Evolutionary conservation across 2,888 invertebrate genomes (phyloP), one percentile per base, ranked within the genome.

Genomic region (Neelides folsomi): DNA sequence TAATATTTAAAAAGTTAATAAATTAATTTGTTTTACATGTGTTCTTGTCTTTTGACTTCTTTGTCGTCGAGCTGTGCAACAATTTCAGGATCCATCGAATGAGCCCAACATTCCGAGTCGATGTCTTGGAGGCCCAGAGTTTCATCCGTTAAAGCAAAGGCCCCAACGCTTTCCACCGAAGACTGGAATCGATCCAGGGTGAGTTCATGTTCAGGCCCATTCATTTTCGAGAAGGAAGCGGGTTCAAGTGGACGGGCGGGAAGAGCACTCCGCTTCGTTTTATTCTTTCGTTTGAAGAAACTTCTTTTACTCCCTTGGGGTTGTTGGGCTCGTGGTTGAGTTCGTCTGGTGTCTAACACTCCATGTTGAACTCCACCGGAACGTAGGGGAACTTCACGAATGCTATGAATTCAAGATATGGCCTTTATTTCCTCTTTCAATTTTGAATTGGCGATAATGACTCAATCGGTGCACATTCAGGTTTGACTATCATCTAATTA

Each of bases 61-160:
- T 77, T 77, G 54, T 81, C 79, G 60, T 80, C 82, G 20, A 86
- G 71, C 55, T 47, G 53, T 9, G 56, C 40, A 18, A 60, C 57
- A 57, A 75, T 72, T 68, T 88, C 89, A 64, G 87, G 86, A 18
- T 89, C 86, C 46, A 89, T 87, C 16, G 86, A 83, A 0, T 87
- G 84, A 13, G 87, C 87, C 94, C 94, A 95, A 0, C 89, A 88
- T 67, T 95, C 94, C 0, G 89, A 84, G 68, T 95, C 94, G 18
- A 79, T 78, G 39, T 83, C 81, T 6, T 83, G 83, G 40, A 94
- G 75, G 7, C 86, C 86, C 51, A 93, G 73, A 47, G 77, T 76
- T 0, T 86, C 82, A 69, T 93, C 89, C 4, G 86, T 42, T 6
- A 65, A 49, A 10, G 60, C 65, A 43, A 55, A 47, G 8, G 55